These are phyloP conservation scores for Rhodophaea formosa DNA, from an alignment of 2,888 invertebrate genomes.

Conservation along the genomic window DNA sequence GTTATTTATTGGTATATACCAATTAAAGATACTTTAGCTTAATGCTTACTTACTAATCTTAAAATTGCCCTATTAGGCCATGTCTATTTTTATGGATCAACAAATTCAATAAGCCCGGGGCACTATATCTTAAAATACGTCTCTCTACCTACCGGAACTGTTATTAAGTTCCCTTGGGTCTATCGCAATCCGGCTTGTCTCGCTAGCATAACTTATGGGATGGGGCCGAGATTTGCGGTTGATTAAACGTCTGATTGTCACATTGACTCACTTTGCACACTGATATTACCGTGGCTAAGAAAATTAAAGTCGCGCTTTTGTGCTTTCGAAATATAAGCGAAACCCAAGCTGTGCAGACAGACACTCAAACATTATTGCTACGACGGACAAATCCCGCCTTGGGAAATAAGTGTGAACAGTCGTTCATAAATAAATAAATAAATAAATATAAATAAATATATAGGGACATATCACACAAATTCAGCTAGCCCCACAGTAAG, in stretches of 20 bases:
- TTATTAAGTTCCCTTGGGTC: constrained; percentile 18
- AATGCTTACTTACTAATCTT: too few relatives aligned
- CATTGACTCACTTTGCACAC: constrained; percentile 1
- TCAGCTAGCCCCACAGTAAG: too few relatives aligned
- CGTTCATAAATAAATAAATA: too few relatives aligned
- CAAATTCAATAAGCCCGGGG: too few relatives aligned
- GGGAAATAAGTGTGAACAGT: not conserved
- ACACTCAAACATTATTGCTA: not conserved
- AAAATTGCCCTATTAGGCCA: too few relatives aligned
- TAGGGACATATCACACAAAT: too few relatives aligned
- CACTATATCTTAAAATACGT: too few relatives aligned
- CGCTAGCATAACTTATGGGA: not conserved
- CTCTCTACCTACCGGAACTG: constrained; percentile 40
- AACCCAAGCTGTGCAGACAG: not conserved
- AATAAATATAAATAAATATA: too few relatives aligned
- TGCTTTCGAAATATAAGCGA: not conserved
- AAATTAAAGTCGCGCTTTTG: not conserved
- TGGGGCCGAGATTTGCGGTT: not conserved
- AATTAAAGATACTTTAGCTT: too few relatives aligned
- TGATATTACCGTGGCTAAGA: not conserved
- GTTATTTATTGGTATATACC: too few relatives aligned
- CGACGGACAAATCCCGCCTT: not conserved
- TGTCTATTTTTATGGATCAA: too few relatives aligned
- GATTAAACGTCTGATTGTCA: constrained; percentile 1
- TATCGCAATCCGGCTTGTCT: not conserved